These are phyloP conservation scores for Poecilobothrus nobilitatus DNA, from an alignment of 2,888 invertebrate genomes.

Conservation along the genomic window DNA sequence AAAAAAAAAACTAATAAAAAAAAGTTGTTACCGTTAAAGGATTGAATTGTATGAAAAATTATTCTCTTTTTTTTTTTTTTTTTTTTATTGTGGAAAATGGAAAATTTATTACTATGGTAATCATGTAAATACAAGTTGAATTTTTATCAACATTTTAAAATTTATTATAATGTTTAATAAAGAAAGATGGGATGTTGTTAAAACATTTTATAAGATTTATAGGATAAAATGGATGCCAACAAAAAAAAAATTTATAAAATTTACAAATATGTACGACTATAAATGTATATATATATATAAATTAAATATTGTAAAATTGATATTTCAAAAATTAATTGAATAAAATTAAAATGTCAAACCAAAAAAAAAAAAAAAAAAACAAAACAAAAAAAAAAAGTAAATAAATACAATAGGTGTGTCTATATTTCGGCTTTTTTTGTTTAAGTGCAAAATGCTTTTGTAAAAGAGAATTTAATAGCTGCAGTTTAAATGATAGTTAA, in stretches of 20 bases:
- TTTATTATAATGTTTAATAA: not conserved
- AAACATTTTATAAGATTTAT: not conserved
- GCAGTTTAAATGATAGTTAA: no score
- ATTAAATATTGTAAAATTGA: no score
- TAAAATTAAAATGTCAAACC: no score
- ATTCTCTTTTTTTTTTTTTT: not conserved
- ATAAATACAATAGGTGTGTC: no score
- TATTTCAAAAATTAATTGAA: no score
- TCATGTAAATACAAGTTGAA: constrained; percentile 3
- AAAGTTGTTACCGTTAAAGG: not conserved
- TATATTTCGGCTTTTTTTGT: no score
- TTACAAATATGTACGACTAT: no score
- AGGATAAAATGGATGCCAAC: not conserved
- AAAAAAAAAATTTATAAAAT: not conserved
- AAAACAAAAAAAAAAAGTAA: no score
- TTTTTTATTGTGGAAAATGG: not conserved
- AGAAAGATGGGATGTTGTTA: not conserved
- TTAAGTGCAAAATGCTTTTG: no score
- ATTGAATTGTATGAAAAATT: not conserved
- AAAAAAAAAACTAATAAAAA: not conserved
- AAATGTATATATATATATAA: not conserved
- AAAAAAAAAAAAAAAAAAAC: no score
- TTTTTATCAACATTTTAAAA: not conserved
- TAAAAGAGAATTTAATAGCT: no score
- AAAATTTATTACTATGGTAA: not conserved